Evolutionary conservation across 2,113 vertebrate species (phyloP).

Genomic region (Rhynchomys soricoides): DNA sequence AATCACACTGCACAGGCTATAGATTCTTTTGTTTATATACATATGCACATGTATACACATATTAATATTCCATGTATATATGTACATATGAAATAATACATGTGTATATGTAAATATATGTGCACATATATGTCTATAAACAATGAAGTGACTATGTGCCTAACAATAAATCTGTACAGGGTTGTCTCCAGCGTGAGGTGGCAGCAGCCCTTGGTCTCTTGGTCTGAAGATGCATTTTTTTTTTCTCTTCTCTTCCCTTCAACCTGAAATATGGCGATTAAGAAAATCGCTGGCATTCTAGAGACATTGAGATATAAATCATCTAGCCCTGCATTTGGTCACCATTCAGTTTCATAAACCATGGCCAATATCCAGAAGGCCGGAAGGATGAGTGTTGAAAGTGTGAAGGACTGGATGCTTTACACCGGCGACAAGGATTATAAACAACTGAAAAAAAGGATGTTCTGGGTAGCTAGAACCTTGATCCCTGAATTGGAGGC

Average conservation of each 20-base stretch:
- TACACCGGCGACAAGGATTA: background rate
- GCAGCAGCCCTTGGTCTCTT: background rate
- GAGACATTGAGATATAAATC: background rate
- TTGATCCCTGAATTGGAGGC: conserved; percentile 5
- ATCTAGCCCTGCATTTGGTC: background rate
- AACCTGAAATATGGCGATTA: background rate
- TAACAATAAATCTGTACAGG: background rate
- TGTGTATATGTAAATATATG: too few relatives aligned
- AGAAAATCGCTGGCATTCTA: background rate
- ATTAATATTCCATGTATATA: background rate
- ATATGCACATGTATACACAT: background rate
- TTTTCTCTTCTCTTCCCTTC: background rate
- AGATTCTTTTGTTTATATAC: background rate
- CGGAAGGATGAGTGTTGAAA: background rate
- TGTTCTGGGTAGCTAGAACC: background rate
- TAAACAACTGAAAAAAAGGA: background rate
- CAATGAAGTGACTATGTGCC: background rate
- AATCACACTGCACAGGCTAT: background rate
- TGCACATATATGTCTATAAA: background rate
- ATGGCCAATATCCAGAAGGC: background rate
- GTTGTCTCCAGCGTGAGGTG: background rate
- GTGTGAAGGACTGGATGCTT: background rate
- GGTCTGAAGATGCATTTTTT: background rate
- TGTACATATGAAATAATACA: background rate
- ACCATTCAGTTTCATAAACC: background rate